phyloP scores from a whole-genome alignment of 2,888 invertebrate genomes.

The Trachelus troglodyta region DNA sequence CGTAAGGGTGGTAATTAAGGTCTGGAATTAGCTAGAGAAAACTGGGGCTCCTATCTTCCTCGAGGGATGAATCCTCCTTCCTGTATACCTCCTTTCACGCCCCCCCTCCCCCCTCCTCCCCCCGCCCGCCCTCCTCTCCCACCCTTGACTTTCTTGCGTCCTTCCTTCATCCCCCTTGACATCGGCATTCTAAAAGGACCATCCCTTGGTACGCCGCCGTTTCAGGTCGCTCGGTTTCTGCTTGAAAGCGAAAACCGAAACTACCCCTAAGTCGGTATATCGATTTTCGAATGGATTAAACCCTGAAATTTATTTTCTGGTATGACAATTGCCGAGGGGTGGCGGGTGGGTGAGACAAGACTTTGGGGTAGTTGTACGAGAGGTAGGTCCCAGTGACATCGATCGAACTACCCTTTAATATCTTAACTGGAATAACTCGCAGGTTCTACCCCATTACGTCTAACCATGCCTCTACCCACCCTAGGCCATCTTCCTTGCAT shows the following conservation, averaged over 20 bases:
- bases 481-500: constrained; percentile 17
- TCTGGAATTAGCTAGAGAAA: constrained; percentile 23
- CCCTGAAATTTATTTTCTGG: background rate
- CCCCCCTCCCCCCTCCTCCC: accelerated
- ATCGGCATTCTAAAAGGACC: background rate
- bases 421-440: constrained; percentile 53
- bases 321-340: background rate
- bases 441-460: constrained; percentile 54
- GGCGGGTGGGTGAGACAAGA: background rate
- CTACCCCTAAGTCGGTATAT: background rate
- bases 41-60: constrained; percentile 20
- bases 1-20: constrained; percentile 24
- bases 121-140: too few species aligned
- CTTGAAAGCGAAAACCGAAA: background rate
- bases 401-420: constrained; percentile 46
- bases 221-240: background rate
- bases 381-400: constrained; percentile 30
- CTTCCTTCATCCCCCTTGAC: background rate
- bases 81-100: background rate
- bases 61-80: constrained; percentile 16
- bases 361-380: constrained; percentile 9
- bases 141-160: background rate
- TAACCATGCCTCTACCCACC: constrained; percentile 38
- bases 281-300: background rate
- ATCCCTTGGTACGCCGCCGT: background rate